Base-by-base conservation (phyloP, 2,797 vertebrate species). In the Pseudochirops cupreus region DNA sequence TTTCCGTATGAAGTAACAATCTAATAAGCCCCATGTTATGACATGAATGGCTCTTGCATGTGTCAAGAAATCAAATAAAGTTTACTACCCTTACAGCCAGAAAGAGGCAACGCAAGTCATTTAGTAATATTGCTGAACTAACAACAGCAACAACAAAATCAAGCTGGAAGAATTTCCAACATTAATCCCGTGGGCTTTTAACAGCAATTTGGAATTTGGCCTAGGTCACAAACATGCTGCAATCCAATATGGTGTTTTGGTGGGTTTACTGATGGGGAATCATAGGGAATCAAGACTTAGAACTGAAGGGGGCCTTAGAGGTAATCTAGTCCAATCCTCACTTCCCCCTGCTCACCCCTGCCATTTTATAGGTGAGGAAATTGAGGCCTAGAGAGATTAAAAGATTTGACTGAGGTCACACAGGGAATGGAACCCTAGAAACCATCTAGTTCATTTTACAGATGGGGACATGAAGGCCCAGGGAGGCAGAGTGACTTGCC, bases 1-100 rank as follows among this genome's bases (percentile, higher is more conserved):
- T 95, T 97, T 97, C 46, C 28, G 95, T 93, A 93, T 92, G 52
- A 95, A 89, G 54, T 87, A 97, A 89, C 5, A 94, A 94, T 91
- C 56, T 92, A 92, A 24, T 0, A 94, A 96, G 9, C 53, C 56
- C 16, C 1, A 12, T 11, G 4, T 39, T 58, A 57, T 56, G 6
- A 92, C 74, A n/a, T 91, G 94, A n/a, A 11, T 1, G 91, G 21
- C 0, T 50, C 1, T 97, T 95, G 94, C 82, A 3, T 50, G 12
- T n/a, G 90, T 93, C 0, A 94, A 93, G 24, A 96, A 97, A 97
- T 91, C 31, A 95, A 96, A 95, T 92, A 39, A 3, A 93, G 5
- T 82, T 91, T 57, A 93, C 13, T 91, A 54, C 4, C 14, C 53
- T 2, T 57, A 90, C n/a, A 90, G 0, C 31, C 94, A 24, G 82